Evolutionary conservation across 2,888 invertebrate genomes (phyloP), one percentile per base, ranked within the genome.

Genomic region (Ditula angustiorana): DNA sequence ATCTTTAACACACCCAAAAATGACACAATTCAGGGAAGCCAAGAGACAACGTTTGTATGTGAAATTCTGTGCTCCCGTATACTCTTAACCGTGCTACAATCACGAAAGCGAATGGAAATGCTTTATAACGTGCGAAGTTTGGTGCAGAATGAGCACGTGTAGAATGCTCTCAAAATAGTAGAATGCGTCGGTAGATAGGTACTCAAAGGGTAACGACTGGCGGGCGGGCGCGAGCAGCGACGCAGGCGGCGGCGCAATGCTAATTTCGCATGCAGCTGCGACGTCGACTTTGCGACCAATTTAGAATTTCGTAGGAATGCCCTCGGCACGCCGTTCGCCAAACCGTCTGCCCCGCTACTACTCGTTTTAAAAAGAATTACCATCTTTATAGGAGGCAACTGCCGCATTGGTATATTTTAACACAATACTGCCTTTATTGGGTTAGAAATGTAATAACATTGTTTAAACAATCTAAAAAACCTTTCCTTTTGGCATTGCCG

Each of bases 91-190:
- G n/a, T n/a, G n/a, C n/a, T n/a, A 72, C 73, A 72, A 74, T 77
- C 71, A 65, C 69, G 71, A 66, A 62, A 65, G 66, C 74, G 69
- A 65, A 56, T 58, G 30, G 28, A 53, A 68, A 74, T 28, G 75
- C 66, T 79, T 80, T 73, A 79, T 72, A 79, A 75, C 69, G 79
- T 75, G 80, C 73, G 73, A 79, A 75, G 70, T 41, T 63, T 66
- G 73, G 35, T 37, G 23, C 47, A 1, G 11, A 26, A 5, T 74
- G 72, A 67, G 69, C 67, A 83, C 80, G 80, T 84, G 86, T 77
- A 76, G 11, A 77, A 79, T 63, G 77, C 77, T 81, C 82, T 83
- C 74, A 71, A 85, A 86, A 86, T 86, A 86, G 81, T 81, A 79
- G 79, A 75, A 79, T 80, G 76, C 75, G 77, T 74, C 75, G 68